Conservation (phyloP, 2,888 invertebrate species). For the Nezara viridula region DNA sequence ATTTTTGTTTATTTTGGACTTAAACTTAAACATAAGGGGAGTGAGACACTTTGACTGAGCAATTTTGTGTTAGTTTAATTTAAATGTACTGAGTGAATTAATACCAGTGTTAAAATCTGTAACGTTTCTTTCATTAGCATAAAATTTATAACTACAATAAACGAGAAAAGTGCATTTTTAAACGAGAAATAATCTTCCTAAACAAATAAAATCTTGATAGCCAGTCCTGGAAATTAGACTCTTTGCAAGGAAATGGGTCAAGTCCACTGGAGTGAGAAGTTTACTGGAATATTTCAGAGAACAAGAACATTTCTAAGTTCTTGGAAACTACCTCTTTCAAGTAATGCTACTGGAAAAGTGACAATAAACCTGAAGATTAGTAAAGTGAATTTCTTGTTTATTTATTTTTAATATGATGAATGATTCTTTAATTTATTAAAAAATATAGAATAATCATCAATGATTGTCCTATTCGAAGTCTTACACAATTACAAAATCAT, state of each 20-base stretch:
- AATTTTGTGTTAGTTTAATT: no score
- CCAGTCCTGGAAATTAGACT: neutral
- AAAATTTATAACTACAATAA: neutral
- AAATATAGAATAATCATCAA: no score
- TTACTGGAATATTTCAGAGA: neutral
- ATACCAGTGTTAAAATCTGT: neutral
- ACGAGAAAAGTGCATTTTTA: neutral
- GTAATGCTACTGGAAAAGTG: neutral
- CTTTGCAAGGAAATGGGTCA: constrained; percentile 10
- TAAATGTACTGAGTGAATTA: neutral
- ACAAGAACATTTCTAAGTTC: neutral
- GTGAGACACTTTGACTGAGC: no score
- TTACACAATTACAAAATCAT: no score
- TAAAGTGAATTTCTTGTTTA: neutral
- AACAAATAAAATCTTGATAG: neutral
- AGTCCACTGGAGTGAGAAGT: neutral
- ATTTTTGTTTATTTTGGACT: no score
- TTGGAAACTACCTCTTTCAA: neutral
- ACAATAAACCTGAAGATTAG: neutral
- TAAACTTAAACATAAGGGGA: no score
- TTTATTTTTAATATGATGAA: no score
- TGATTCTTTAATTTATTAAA: no score
- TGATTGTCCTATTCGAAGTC: no score
- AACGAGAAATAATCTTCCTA: neutral
- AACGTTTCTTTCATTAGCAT: neutral